Evolutionary conservation across 1,140 invertebrate genomes (phyloP), one percentile per base, ranked within the genome.

Genomic region (Gryon sp.): DNA sequence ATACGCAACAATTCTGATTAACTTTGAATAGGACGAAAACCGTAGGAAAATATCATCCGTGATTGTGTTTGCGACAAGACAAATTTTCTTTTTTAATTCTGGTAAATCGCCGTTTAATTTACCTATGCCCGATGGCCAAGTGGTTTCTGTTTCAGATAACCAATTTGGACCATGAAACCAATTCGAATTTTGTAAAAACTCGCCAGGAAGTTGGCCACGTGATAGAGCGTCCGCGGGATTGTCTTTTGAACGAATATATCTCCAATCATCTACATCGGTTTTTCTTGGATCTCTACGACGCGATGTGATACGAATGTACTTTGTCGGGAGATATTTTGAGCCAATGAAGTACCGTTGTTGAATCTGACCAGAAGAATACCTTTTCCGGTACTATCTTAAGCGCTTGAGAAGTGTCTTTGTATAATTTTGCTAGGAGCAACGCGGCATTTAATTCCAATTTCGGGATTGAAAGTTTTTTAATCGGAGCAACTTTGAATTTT

Each of bases 351-450:
- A 24, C n/a, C 3, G 30, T 46, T 0, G 40, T 45, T 6, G 41
- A 60, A 9, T 59, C 53, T 28, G 38, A 41, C 40, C 48, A 52
- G 15, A 52, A n/a, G n/a, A 36, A 1, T 20, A 4, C 1, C n/a
- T 7, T 36, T 52, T 34, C n/a, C 16, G 7, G 8, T 15, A n/a
- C 2, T 8, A 34, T 36, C 8, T 22, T 36, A 0, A 46, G 15
- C 14, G 11, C 24, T 3, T 12, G 0, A 4, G 2, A 9, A 0
- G 8, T 8, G 34, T 52, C 30, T 7, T 14, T 9, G 22, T 36
- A 52, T 8, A 52, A 20, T 22, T 11, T 4, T 1, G 14, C 48
- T 36, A 52, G 36, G 7, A 34, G 14, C 0, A n/a, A 9, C 7
- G 48, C 48, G 4, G 48, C 48, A 7, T 22, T 12, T 12, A 52